Base-by-base conservation (phyloP, 2,797 vertebrate species). In the Galago senegalensis region DNA sequence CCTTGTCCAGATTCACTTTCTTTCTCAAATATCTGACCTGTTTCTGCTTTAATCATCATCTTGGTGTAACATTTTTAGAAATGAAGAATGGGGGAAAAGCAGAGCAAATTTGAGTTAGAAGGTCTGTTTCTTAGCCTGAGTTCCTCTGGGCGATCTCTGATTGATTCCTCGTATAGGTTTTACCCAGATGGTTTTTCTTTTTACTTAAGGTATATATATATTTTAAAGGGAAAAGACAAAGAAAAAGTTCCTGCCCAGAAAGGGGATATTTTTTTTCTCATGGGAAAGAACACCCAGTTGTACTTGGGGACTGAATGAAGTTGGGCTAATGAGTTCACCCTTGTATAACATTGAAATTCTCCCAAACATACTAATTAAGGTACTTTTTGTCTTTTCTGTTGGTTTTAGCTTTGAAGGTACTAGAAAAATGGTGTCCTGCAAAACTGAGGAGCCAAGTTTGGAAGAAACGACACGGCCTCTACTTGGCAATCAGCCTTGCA, bases 281-380 rank as follows among this genome's bases (percentile, higher is more conserved):
- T 56, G 96, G 93, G 91, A 96, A 97, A 96, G 87, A 95, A 95
- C 43, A 25, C 92, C 95, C 58, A 25, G 53, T 94, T 95, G 80
- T 95, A 93, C 67, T 84, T 91, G 49, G 73, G 70, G 29, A 87
- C 73, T 94, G 94, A 97, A 93, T 94, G 70, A 93, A 92, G 84
- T 92, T 93, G 82, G 80, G 63, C 46, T 92, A 95, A 87, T 88
- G 95, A 96, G 53, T 89, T 91, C 75, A 89, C 92, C 72, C 92
- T 95, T 92, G 65, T 83, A 80, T 88, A 96, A 93, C 95, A 58
- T 9, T 83, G 96, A 88, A 93, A 76, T 97, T 97, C 91, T 92
- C 95, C 58, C 81, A 95, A 58, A 88, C 94, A 94, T 96, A 96
- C 96, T 97, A 97, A 97, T 96, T 60, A 94, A 95, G 87, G 79